Percentiles rank a stretch among this genome's conserved stretches.
Evolutionary conservation across 2,113 vertebrate species (phyloP).

Genomic region (Scopus umbretta): DNA sequence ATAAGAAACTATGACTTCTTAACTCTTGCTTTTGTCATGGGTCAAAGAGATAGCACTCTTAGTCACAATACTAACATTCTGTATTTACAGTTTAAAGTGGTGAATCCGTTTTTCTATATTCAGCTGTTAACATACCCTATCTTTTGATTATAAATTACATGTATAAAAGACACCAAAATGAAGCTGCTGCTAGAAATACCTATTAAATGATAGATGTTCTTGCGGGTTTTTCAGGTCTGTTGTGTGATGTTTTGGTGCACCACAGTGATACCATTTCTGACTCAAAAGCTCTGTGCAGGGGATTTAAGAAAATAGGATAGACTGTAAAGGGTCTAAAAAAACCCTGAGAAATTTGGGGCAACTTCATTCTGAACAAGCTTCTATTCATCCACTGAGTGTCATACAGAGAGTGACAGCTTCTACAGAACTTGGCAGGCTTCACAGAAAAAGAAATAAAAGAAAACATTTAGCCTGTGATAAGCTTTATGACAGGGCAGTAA

Average conservation of each 20-base stretch:
- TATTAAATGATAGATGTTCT: background rate
- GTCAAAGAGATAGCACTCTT: background rate
- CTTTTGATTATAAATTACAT: background rate
- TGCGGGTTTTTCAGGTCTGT: background rate
- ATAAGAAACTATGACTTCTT: background rate
- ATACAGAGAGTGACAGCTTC: slow-evolving; percentile 20
- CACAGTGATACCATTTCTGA: background rate
- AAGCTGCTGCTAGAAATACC: background rate
- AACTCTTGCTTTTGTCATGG: background rate
- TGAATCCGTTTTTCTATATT: background rate
- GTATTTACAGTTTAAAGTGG: background rate
- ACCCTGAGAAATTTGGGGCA: slow-evolving; percentile 18
- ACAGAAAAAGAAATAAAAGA: slow-evolving; percentile 57
- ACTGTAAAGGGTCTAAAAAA: slow-evolving; percentile 24
- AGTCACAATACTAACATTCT: background rate
- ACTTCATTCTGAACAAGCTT: slow-evolving; percentile 54
- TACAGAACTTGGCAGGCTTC: slow-evolving; percentile 28
- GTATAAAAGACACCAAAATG: background rate
- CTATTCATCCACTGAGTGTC: slow-evolving; percentile 37
- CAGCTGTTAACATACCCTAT: background rate
- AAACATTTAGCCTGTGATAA: slow-evolving; percentile 42
- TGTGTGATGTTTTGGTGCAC: background rate
- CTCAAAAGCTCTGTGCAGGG: slow-evolving; percentile 21
- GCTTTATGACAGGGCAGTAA: slow-evolving; percentile 50
- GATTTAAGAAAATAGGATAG: slow-evolving; percentile 42